These are phyloP conservation scores for Lanius ludovicianus DNA, from an alignment of 2,113 vertebrate genomes.

Conservation along the genomic window DNA sequence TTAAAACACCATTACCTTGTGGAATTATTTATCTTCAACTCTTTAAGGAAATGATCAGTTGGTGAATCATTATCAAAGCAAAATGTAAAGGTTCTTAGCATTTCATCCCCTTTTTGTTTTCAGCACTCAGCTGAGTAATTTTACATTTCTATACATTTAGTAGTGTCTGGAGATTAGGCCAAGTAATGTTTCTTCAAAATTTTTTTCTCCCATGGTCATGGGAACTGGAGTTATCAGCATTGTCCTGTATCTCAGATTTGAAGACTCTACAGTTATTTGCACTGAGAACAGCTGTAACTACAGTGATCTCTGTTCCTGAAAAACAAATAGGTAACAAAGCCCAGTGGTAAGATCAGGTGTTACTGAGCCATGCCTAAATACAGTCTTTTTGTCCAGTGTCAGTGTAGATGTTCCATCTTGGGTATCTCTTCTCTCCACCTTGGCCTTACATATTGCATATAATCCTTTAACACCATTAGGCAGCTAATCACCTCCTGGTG, in stretches of 20 bases:
- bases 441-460: neutral
- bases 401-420: neutral
- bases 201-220: neutral
- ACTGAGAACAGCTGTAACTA: neutral
- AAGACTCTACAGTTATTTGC: neutral
- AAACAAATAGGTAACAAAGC: neutral
- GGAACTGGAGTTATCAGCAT: neutral
- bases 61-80: neutral
- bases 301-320: neutral
- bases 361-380: neutral
- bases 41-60: neutral
- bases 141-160: neutral
- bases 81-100: neutral
- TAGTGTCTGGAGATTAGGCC: neutral
- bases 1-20: neutral
- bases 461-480: accelerated
- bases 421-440: neutral
- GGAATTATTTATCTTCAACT: neutral
- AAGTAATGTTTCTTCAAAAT: neutral
- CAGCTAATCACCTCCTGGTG: neutral
- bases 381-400: neutral
- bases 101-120: neutral
- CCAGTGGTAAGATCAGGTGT: neutral
- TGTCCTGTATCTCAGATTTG: neutral
- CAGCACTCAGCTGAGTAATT: neutral